Base-by-base conservation (phyloP, 1,140 invertebrate genomes). In the Zelostemma sp. region DNA sequence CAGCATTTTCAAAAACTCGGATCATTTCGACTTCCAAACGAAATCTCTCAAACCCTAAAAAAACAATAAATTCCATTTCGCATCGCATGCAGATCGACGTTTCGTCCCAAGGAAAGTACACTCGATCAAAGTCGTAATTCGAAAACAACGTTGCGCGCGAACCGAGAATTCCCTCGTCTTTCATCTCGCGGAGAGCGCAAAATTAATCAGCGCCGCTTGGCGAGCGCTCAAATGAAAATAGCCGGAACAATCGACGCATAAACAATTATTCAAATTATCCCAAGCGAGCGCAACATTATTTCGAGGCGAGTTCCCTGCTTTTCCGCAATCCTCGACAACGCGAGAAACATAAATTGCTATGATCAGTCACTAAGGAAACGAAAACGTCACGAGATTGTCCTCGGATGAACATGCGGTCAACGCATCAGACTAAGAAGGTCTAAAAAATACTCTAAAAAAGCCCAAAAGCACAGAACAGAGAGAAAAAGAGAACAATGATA, bases 391-490 rank as follows among this genome's bases (percentile, higher is more conserved):
- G 8, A 25, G 8, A 25, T 8, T 3, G 21, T 25, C 21, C 3
- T 25, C 21, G 21, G 21, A 25, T 25, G 21, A 25, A 25, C 21
- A 35, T 35, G 33, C n/a, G 33, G 33, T 35, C 33, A 35, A 6
- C 33, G 21, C 21, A 25, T 25, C 8, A 8, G 21, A 25, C 33
- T 35, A 35, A n/a, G 33, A 6, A 38, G 33, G 40, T 15, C 40
- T 3, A 14, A 41, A 41, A 46, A 46, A 18, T 17, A 46, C 33
- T 45, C 55, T 59, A 66, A 35, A 6, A 35, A 35, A 35, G 19
- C 62, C 68, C 62, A 72, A 49, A 72, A 72, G 68, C 68, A 40
- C 38, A 63, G 54, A 62, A 57, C 54, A 60, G 15, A 33, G 8
- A 28, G 8, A 54, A 25, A 63, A 53, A 60, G 14, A 45, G n/a